Conservation (phyloP, 2,888 invertebrate species). For the Nowickia ferox region DNA sequence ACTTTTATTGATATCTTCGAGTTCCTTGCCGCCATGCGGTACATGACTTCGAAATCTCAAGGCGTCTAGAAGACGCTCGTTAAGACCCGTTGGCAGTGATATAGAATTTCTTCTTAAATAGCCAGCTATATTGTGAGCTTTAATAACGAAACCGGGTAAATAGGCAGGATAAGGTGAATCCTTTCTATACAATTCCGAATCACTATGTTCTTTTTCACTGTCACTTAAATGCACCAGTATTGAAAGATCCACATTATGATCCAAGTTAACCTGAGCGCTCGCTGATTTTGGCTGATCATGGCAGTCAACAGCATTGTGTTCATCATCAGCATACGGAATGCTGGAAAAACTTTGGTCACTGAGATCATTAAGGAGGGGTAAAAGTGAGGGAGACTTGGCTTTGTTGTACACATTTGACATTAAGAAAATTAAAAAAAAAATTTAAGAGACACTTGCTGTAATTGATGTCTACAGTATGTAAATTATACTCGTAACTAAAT, state of each 20-base stretch:
- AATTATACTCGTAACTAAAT: slow-evolving; percentile 44
- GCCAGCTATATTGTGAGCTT: slow-evolving; percentile 70
- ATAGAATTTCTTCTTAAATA: slow-evolving; percentile 72
- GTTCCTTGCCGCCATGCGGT: slow-evolving; percentile 71
- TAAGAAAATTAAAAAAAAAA: not conserved
- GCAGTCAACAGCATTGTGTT: not conserved
- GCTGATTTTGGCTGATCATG: slow-evolving; percentile 22
- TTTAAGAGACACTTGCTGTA: slow-evolving; percentile 6
- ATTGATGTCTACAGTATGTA: slow-evolving; percentile 23
- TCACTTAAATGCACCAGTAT: slow-evolving; percentile 74
- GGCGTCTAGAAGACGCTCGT: slow-evolving; percentile 84
- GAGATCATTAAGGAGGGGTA: slow-evolving; percentile 53
- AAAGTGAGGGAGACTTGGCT: slow-evolving; percentile 36
- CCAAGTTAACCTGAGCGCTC: slow-evolving; percentile 69
- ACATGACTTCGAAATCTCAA: slow-evolving; percentile 83
- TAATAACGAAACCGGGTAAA: slow-evolving; percentile 59
- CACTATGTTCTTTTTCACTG: slow-evolving; percentile 58
- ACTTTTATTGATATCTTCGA: slow-evolving; percentile 34
- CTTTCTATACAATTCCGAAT: slow-evolving; percentile 45
- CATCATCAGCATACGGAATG: slow-evolving; percentile 69
- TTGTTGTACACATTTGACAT: slow-evolving; percentile 56
- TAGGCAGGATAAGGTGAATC: not conserved
- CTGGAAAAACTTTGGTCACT: slow-evolving; percentile 54
- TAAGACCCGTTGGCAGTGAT: slow-evolving; percentile 66
- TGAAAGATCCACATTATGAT: slow-evolving; percentile 74